Evolutionary conservation across 2,888 invertebrate genomes (phyloP).

Genomic region (Alviniconcha strummeri): DNA sequence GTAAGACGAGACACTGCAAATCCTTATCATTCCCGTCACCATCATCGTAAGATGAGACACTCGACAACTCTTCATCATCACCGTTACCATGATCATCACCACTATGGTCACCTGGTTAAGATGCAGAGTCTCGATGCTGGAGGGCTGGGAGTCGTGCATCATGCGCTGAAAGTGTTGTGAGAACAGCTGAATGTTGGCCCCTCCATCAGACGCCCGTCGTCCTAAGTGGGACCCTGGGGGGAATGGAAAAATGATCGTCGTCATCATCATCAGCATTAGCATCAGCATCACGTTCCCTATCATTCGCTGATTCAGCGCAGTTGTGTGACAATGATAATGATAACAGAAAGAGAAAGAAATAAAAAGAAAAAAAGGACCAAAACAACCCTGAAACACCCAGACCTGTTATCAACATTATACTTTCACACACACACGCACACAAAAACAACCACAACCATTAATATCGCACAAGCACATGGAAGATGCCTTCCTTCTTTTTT

Average conservation of each 20-base stretch:
- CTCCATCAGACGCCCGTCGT: slow-evolving; percentile 95
- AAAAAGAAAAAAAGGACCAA: too few relatives aligned
- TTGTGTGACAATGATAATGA: too few relatives aligned
- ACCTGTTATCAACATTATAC: too few relatives aligned
- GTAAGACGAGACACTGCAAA: too few relatives aligned
- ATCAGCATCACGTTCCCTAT: too few relatives aligned
- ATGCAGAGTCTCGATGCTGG: slow-evolving; percentile 59
- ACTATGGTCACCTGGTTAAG: slow-evolving; percentile 33
- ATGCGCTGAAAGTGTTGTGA: slow-evolving; percentile 71
- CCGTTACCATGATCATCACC: not conserved
- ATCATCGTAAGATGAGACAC: not conserved
- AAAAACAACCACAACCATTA: too few relatives aligned
- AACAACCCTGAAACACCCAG: too few relatives aligned
- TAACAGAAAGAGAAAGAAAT: too few relatives aligned
- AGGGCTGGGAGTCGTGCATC: slow-evolving; percentile 70
- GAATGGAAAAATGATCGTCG: not conserved
- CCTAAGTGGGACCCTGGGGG: slow-evolving; percentile 75
- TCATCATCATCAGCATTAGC: not conserved
- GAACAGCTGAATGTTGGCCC: slow-evolving; percentile 86
- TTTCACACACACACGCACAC: too few relatives aligned
- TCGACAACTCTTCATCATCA: not conserved
- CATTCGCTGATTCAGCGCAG: too few relatives aligned
- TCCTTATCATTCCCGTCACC: not conserved
- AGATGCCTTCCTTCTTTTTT: too few relatives aligned
- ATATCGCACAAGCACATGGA: too few relatives aligned